Percentiles rank a stretch among this genome's conserved stretches.
phyloP scores from a whole-genome alignment of 2,888 invertebrate species.

The Agrochola circellaris region DNA sequence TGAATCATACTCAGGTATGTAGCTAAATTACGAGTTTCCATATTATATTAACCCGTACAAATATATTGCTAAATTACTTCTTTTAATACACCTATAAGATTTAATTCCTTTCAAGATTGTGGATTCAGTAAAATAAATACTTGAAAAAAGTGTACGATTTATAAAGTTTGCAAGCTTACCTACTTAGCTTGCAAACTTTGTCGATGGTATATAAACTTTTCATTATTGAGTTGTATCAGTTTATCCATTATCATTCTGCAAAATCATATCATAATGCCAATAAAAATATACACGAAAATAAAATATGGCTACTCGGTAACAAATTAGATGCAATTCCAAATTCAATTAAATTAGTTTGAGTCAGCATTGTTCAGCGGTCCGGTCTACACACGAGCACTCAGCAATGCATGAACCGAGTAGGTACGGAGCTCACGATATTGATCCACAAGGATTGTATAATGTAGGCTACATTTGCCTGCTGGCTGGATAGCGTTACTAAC shows the following conservation, averaged over 20 bases:
- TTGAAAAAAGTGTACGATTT: background rate
- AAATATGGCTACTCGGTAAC: slow-evolving; percentile 7
- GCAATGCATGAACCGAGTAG: slow-evolving; percentile 25
- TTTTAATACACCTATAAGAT: background rate
- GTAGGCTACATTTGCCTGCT: slow-evolving; percentile 27
- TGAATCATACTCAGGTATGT: background rate
- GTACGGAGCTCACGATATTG: slow-evolving; percentile 34
- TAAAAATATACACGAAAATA: background rate
- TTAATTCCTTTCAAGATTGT: background rate
- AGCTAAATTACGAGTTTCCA: background rate
- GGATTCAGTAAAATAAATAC: background rate
- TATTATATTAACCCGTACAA: background rate
- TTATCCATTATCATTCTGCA: background rate
- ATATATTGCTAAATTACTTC: background rate
- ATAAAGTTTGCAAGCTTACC: background rate
- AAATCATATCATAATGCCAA: background rate
- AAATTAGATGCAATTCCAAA: slow-evolving; percentile 51
- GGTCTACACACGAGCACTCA: slow-evolving; percentile 24
- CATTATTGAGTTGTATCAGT: background rate
- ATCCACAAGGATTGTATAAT: slow-evolving; percentile 44
- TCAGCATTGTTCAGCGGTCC: slow-evolving; percentile 58
- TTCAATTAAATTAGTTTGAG: slow-evolving; percentile 61
- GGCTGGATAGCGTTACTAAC: slow-evolving; percentile 20
- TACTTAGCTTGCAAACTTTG: background rate
- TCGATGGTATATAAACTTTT: background rate